phyloP scores from a whole-genome alignment of 2,797 vertebrate species.

The Tangara arthus region DNA sequence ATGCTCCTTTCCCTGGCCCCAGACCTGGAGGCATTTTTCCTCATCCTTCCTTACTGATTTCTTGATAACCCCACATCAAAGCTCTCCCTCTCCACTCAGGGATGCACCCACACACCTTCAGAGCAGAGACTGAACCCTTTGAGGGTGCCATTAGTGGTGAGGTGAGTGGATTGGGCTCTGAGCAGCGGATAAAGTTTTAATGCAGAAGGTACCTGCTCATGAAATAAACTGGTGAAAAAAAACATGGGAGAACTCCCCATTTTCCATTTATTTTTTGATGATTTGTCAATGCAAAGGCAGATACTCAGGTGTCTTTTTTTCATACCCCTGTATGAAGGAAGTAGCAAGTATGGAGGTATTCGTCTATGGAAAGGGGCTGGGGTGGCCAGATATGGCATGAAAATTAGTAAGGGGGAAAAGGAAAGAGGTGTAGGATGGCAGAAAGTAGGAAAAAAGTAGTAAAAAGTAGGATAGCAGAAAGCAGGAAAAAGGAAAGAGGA shows the following conservation, averaged over 20 bases:
- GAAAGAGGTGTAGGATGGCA: not conserved
- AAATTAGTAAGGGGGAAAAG: not conserved
- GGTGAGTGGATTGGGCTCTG: not conserved
- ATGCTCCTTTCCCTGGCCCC: not conserved
- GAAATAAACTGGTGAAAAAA: not conserved
- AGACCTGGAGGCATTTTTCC: not conserved
- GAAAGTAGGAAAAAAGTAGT: not conserved
- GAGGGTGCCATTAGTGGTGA: not conserved
- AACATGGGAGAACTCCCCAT: rapidly evolving
- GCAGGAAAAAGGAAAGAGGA: not conserved
- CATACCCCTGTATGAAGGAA: not conserved
- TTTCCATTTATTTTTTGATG: not conserved
- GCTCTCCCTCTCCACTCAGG: not conserved
- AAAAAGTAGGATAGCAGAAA: not conserved
- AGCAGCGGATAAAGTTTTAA: not conserved
- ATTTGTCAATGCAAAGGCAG: not conserved
- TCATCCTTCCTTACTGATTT: not conserved
- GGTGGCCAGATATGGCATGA: not conserved
- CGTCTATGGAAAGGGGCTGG: not conserved
- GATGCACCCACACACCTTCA: not conserved
- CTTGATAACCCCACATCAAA: not conserved
- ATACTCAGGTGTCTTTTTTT: not conserved
- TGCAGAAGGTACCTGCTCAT: not conserved
- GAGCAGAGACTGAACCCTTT: not conserved
- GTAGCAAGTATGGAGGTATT: not conserved